Evolutionary conservation across 2,888 invertebrate genomes (phyloP).

Genomic region (Rhyacophila evoluta): DNA sequence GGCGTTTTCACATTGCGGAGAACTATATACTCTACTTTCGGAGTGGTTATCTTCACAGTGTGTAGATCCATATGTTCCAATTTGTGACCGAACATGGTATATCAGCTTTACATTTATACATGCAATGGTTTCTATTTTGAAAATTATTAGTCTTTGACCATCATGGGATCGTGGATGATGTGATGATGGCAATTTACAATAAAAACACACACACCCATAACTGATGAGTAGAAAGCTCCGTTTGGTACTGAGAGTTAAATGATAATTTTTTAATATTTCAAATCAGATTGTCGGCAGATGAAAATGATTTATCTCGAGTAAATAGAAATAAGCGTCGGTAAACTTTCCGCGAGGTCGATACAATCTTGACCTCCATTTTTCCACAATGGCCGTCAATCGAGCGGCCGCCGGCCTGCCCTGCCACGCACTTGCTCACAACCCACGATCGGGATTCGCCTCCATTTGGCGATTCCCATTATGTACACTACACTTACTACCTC

Average conservation of each 20-base stretch:
- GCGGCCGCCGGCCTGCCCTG: background rate
- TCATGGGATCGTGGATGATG: no score
- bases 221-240: background rate
- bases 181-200: no score
- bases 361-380: conserved; percentile 8
- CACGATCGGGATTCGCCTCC: conserved; percentile 12
- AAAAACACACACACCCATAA: no score
- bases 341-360: background rate
- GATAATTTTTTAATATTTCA: background rate
- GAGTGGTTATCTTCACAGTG: no score
- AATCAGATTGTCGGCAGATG: background rate
- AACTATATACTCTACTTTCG: no score
- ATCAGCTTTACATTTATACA: no score
- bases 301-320: conserved; percentile 14
- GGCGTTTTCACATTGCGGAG: no score
- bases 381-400: conserved; percentile 3
- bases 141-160: no score
- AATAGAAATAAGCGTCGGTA: conserved; percentile 6
- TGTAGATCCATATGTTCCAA: no score
- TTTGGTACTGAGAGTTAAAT: background rate
- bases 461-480: conserved; percentile 14
- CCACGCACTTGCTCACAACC: background rate
- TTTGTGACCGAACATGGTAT: no score
- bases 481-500: background rate
- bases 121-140: no score